Evolutionary conservation across 2,888 invertebrate genomes (phyloP), one percentile per base, ranked within the genome.

Genomic region (Drosophila atroscutellata): DNA sequence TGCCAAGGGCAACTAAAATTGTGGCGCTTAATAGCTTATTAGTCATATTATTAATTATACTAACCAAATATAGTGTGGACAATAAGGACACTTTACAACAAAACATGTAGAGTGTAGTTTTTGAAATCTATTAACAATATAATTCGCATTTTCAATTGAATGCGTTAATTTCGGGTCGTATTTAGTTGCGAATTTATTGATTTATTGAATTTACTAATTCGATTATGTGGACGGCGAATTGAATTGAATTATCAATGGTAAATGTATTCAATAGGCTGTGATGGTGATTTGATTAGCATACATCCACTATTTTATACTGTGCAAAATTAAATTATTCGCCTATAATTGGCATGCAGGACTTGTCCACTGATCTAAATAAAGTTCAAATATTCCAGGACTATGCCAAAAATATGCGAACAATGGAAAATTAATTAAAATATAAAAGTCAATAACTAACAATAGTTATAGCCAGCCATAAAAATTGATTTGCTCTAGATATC

Each of bases 241-340:
- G 42, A 64, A 77, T 81, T 74, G 62, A 74, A 84, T 84, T 84
- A 70, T 58, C 60, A 67, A 58, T 62, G 11, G 37, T 55, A 52
- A 70, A 57, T 62, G 67, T 37, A 63, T 54, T 32, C 54, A 64
- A 26, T 52, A 50, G 13, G 45, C 49, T 58, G 55, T 54, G 59
- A 52, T 66, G 74, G 55, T 54, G 37, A 54, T 36, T 58, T 62
- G 68, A 79, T 79, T 73, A 74, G 64, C 58, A 20, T 57, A 37
- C 36, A 47, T 26, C 37, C 55, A 65, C 49, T 71, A 67, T 64
- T 62, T 72, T 75, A 50, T 28, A 51, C 36, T 47, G 57, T 57
- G 50, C 57, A 32, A 64, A 81, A 68, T 72, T 65, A 52, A 81
- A 86, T 82, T 77, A 81, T 65, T 51, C 50, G 37, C 52, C 20